Evolutionary conservation across 2,888 invertebrate species (phyloP).

Genomic region (Drosophila anceps): DNA sequence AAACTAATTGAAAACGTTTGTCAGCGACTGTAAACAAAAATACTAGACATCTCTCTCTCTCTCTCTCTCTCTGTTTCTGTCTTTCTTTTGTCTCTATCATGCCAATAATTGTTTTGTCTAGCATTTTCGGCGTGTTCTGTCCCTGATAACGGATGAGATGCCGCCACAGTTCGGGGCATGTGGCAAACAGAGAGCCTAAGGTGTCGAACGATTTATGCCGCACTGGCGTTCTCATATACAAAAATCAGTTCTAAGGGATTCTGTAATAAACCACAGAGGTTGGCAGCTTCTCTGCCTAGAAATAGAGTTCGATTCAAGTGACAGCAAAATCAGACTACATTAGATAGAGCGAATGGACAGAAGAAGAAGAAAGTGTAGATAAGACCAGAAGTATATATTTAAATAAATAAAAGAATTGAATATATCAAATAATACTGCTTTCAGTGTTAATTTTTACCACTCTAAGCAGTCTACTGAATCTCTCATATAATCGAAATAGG

Average conservation of each 20-base stretch:
- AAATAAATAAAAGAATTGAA: not conserved
- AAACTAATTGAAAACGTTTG: slow-evolving; percentile 78
- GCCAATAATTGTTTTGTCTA: slow-evolving; percentile 56
- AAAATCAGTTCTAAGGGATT: slow-evolving; percentile 44
- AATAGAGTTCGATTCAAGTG: slow-evolving; percentile 21
- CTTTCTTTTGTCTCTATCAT: slow-evolving; percentile 18
- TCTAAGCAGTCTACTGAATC: not conserved
- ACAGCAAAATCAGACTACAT: not conserved
- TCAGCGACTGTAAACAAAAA: slow-evolving; percentile 72
- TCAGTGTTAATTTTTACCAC: not conserved
- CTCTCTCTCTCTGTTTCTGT: slow-evolving; percentile 3
- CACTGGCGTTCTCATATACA: slow-evolving; percentile 37
- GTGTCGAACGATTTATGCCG: slow-evolving; percentile 70
- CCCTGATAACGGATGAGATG: slow-evolving; percentile 53
- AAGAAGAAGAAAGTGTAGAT: not conserved
- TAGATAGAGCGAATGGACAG: not conserved
- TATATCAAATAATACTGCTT: not conserved
- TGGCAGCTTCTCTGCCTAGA: no score
- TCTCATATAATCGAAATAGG: slow-evolving; percentile 3
- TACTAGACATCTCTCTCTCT: slow-evolving; percentile 19
- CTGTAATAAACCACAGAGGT: slow-evolving; percentile 18
- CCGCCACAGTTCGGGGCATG: slow-evolving; percentile 24
- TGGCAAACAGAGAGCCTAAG: slow-evolving; percentile 35
- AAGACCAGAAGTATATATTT: not conserved
- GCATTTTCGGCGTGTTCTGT: slow-evolving; percentile 28